These are phyloP conservation scores for Neria commutata DNA, from an alignment of 2,888 invertebrate species.

Conservation along the genomic window DNA sequence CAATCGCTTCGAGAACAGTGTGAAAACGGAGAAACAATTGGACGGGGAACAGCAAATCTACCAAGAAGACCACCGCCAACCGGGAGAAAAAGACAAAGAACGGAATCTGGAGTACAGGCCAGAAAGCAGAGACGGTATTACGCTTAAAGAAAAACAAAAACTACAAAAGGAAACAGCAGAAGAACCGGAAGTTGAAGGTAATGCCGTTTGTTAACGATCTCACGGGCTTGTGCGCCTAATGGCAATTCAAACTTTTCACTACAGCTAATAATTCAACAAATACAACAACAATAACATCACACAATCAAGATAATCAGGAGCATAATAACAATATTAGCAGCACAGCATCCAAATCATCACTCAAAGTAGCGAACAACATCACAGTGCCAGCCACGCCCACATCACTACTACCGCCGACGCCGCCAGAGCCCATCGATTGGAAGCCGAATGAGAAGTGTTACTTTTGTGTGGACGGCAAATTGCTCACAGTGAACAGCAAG, in stretches of 20 bases:
- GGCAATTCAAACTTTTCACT: constrained; percentile 8
- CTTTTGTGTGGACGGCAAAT: constrained; percentile 80
- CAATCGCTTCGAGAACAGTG: constrained; percentile 27
- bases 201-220: constrained; percentile 5
- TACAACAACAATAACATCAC: constrained; percentile 30
- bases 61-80: constrained; percentile 29
- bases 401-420: constrained; percentile 44
- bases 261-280: constrained; percentile 25
- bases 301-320: constrained; percentile 34
- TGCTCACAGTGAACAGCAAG: constrained; percentile 64
- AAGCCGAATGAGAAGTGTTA: constrained; percentile 83
- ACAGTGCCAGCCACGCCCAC: constrained; percentile 50
- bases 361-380: constrained; percentile 6
- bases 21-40: constrained; percentile 25
- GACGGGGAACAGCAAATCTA: constrained; percentile 35
- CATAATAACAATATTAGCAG: constrained; percentile 60
- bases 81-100: constrained; percentile 19
- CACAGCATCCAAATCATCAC: constrained; percentile 23
- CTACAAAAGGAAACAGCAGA: background rate
- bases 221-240: constrained; percentile 25
- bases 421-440: constrained; percentile 71
- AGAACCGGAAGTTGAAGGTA: background rate
- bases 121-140: constrained; percentile 10
- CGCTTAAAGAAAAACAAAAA: background rate
- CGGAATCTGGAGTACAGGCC: constrained; percentile 33